phyloP scores from a whole-genome alignment of 2,888 invertebrate species.

The Azorinus chamasolen region DNA sequence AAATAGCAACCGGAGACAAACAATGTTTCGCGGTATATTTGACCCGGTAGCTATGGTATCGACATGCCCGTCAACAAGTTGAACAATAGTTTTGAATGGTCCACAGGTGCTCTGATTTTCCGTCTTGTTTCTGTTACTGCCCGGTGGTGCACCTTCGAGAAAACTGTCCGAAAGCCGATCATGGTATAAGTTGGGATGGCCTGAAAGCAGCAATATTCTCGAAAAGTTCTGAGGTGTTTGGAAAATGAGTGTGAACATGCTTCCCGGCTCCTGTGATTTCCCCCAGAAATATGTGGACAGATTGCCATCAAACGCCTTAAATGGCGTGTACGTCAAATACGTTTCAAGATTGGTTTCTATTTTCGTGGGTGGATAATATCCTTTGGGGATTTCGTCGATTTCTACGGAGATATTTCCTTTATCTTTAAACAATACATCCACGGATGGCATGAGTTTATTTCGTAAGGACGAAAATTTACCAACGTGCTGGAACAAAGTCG shows the following conservation, averaged over 20 bases:
- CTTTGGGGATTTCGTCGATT: conserved; percentile 34
- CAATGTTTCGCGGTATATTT: conserved; percentile 17
- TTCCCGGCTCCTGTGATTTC: conserved; percentile 38
- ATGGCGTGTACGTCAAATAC: conserved; percentile 64
- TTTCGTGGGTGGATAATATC: conserved; percentile 83
- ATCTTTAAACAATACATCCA: conserved; percentile 62
- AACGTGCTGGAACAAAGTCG: conserved; percentile 71
- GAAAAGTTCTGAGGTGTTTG: conserved; percentile 57
- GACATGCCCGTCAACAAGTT: conserved; percentile 52
- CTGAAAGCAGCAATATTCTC: conserved; percentile 66
- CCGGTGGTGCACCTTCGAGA: background rate
- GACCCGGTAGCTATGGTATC: conserved; percentile 49
- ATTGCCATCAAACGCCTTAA: conserved; percentile 75
- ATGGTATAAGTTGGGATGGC: conserved; percentile 38
- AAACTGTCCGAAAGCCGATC: background rate
- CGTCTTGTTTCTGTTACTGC: background rate
- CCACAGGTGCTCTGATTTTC: background rate
- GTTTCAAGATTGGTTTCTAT: conserved; percentile 82
- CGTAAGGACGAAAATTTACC: conserved; percentile 70
- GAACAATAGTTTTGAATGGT: background rate
- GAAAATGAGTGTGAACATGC: conserved; percentile 62
- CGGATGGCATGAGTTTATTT: conserved; percentile 69
- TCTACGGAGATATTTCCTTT: conserved; percentile 26
- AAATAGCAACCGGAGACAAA: conserved; percentile 24
- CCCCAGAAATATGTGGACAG: conserved; percentile 62